phyloP scores from a whole-genome alignment of 2,888 invertebrate genomes.

The Myopa testacea region DNA sequence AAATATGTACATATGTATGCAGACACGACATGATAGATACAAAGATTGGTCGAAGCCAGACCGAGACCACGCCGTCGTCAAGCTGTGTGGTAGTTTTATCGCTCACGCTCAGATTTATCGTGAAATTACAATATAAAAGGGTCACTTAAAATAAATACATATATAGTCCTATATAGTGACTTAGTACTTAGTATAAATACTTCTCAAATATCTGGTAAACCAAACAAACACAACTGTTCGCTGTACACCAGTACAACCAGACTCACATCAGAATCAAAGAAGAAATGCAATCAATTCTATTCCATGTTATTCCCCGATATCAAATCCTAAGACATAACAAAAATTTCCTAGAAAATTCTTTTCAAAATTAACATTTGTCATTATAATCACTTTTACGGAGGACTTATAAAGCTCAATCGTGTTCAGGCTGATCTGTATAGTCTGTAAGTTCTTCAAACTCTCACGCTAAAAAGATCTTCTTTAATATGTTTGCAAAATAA shows the following conservation, averaged over 20 bases:
- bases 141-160: neutral
- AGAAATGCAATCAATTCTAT: neutral
- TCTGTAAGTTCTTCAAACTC: slow-evolving; percentile 13
- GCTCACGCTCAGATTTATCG: slow-evolving; percentile 8
- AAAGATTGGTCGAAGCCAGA: neutral
- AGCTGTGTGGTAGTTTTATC: slow-evolving; percentile 18
- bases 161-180: no score
- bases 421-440: neutral
- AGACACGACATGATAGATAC: neutral
- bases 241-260: no score
- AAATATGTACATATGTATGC: no score
- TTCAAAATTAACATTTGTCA: neutral
- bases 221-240: no score
- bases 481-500: neutral
- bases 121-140: neutral
- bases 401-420: no score
- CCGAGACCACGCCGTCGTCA: neutral
- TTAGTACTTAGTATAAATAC: no score
- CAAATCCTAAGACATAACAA: neutral
- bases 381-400: neutral
- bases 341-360: neutral
- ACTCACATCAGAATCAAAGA: no score
- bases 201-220: no score
- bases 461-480: slow-evolving; percentile 11
- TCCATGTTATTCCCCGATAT: neutral